Evolutionary conservation across 2,888 invertebrate genomes (phyloP).

Genomic region (Drosophila nigricruria): DNA sequence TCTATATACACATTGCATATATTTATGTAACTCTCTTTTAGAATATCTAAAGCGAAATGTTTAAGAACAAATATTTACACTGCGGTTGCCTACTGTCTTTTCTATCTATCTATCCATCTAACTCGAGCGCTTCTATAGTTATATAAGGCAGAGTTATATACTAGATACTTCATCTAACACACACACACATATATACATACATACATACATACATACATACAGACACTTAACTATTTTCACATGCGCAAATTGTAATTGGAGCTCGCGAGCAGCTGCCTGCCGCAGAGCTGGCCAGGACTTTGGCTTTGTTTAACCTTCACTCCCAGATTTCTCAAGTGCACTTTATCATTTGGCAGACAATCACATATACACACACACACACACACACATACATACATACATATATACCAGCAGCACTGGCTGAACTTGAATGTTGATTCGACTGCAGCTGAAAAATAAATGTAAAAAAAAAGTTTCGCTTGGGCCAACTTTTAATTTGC

Average conservation of each 20-base stretch:
- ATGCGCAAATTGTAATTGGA: conserved; percentile 31
- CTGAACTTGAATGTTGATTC: conserved; percentile 33
- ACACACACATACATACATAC: conserved; percentile 5
- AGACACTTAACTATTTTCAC: conserved; percentile 57
- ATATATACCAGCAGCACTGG: conserved; percentile 10
- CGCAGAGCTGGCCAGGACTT: conserved; percentile 19
- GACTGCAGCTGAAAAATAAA: conserved; percentile 32
- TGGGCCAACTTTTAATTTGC: conserved; percentile 68
- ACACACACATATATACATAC: neutral
- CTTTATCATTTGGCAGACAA: conserved; percentile 62
- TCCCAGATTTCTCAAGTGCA: conserved; percentile 51
- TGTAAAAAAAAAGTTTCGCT: conserved; percentile 39
- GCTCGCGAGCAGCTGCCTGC: conserved; percentile 11
- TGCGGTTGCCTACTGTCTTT: conserved; percentile 30
- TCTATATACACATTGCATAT: conserved; percentile 27
- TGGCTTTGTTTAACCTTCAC: conserved; percentile 39
- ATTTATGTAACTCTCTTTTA: conserved; percentile 57
- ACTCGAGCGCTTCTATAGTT: conserved; percentile 43
- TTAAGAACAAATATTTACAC: conserved; percentile 47
- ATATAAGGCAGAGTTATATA: conserved; percentile 28
- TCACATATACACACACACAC: conserved; percentile 26
- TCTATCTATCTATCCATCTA: conserved; percentile 33
- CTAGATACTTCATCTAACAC: conserved; percentile 1
- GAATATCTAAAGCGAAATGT: conserved; percentile 34
- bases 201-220: neutral